Evolutionary conservation across 2,888 invertebrate genomes (phyloP).

Genomic region (Syrista parreyssii): DNA sequence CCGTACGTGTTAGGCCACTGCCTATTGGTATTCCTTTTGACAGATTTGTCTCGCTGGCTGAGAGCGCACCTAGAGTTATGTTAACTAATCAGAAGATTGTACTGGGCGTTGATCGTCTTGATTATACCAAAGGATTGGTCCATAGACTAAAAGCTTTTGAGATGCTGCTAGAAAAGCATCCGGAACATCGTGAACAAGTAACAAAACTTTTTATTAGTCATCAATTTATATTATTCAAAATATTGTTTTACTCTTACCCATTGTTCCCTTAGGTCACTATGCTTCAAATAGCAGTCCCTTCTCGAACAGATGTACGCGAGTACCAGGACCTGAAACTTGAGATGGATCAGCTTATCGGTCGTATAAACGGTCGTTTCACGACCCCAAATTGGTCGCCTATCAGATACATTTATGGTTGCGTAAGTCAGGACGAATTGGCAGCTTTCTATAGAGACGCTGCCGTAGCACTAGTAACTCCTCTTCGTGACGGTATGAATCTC

Average conservation of each 20-base stretch:
- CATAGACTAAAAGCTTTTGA: slow-evolving; percentile 87
- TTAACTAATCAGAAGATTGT: slow-evolving; percentile 84
- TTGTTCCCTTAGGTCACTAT: slow-evolving; percentile 68
- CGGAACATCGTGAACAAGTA: slow-evolving; percentile 87
- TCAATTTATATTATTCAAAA: not conserved
- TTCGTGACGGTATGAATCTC: slow-evolving; percentile 91
- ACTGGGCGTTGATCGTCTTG: slow-evolving; percentile 88
- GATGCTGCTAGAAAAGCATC: slow-evolving; percentile 82
- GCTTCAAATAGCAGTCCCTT: slow-evolving; percentile 89
- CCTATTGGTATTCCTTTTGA: slow-evolving; percentile 93
- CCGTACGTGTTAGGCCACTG: slow-evolving; percentile 84
- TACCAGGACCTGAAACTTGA: slow-evolving; percentile 91
- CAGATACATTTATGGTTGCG: slow-evolving; percentile 88
- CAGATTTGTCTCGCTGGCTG: slow-evolving; percentile 83
- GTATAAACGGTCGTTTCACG: slow-evolving; percentile 89
- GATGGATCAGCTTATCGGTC: slow-evolving; percentile 89
- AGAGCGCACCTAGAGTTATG: slow-evolving; percentile 73
- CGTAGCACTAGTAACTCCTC: slow-evolving; percentile 87
- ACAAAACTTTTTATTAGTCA: not conserved
- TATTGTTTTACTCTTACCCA: not conserved
- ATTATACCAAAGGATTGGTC: slow-evolving; percentile 91
- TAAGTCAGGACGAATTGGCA: slow-evolving; percentile 87
- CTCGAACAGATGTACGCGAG: slow-evolving; percentile 89
- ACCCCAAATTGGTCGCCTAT: slow-evolving; percentile 95
- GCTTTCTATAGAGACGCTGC: slow-evolving; percentile 89